Conservation (phyloP, 2,888 invertebrate genomes). For the Helicoverpa assulta region DNA sequence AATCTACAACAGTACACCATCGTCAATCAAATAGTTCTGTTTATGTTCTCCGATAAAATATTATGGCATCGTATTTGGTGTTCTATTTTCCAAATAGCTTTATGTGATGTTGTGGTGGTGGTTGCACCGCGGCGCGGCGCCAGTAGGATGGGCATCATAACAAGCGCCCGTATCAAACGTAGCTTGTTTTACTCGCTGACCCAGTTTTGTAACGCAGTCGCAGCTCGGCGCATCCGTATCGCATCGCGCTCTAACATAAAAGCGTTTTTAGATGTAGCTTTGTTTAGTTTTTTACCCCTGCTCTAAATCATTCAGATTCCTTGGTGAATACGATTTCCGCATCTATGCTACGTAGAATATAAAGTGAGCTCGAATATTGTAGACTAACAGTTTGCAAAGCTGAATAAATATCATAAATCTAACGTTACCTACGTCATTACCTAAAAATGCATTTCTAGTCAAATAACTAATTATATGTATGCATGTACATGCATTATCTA, state of each 20-base stretch:
- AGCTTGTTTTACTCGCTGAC: conserved; percentile 73
- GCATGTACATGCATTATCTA: not conserved
- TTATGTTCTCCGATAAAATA: not conserved
- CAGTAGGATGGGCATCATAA: conserved; percentile 64
- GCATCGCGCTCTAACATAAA: conserved; percentile 40
- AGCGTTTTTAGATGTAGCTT: conserved; percentile 43
- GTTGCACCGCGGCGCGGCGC: conserved; percentile 59
- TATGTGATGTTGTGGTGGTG: conserved; percentile 13
- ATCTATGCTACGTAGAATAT: conserved; percentile 5
- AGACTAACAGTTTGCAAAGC: conserved; percentile 10
- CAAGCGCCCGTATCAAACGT: conserved; percentile 60
- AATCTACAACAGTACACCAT: not conserved
- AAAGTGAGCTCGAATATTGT: not conserved
- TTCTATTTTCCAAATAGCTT: conserved; percentile 23
- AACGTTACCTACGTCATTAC: not conserved
- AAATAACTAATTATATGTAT: conserved; percentile 4
- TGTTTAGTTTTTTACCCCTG: conserved; percentile 42
- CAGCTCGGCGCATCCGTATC: conserved; percentile 53
- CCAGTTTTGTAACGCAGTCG: conserved; percentile 72
- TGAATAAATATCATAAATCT: conserved; percentile 12
- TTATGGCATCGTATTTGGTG: conserved; percentile 27
- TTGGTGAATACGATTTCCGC: conserved; percentile 3
- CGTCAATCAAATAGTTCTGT: conserved; percentile 21
- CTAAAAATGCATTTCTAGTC: not conserved
- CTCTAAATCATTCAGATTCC: conserved; percentile 46